Evolutionary conservation across 2,888 invertebrate species (phyloP).

Genomic region (Ctenicera cuprea): DNA sequence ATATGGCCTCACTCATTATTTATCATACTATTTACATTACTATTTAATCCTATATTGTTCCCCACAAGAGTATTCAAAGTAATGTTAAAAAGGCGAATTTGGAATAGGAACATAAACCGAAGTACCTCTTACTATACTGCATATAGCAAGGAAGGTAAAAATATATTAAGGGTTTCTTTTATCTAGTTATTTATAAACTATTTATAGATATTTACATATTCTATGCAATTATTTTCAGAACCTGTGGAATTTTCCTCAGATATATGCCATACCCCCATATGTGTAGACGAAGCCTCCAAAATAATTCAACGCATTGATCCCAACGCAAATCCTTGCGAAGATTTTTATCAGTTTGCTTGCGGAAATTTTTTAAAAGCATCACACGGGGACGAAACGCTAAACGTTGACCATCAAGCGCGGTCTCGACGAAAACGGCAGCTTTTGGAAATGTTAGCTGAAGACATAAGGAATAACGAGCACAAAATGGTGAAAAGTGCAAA

Average conservation of each 20-base stretch:
- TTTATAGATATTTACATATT: too few species aligned
- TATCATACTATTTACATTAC: too few species aligned
- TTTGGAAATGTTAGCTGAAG: neutral
- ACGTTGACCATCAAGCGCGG: neutral
- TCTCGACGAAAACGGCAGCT: neutral
- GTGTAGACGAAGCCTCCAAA: neutral
- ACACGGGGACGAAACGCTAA: neutral
- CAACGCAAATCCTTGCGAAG: constrained; percentile 82
- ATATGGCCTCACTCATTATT: too few species aligned
- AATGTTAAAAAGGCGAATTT: too few species aligned
- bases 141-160: too few species aligned
- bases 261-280: neutral
- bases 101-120: too few species aligned
- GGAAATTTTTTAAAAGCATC: constrained; percentile 18
- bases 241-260: neutral
- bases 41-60: too few species aligned
- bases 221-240: too few species aligned
- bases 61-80: too few species aligned
- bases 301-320: constrained; percentile 76
- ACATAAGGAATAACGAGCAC: neutral
- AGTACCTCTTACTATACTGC: too few species aligned
- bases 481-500: constrained; percentile 22
- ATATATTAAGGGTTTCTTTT: too few species aligned
- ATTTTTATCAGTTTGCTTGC: constrained; percentile 76
- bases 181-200: too few species aligned